Evolutionary conservation across 2,888 invertebrate species (phyloP).

Genomic region (Nymphalis c-album): DNA sequence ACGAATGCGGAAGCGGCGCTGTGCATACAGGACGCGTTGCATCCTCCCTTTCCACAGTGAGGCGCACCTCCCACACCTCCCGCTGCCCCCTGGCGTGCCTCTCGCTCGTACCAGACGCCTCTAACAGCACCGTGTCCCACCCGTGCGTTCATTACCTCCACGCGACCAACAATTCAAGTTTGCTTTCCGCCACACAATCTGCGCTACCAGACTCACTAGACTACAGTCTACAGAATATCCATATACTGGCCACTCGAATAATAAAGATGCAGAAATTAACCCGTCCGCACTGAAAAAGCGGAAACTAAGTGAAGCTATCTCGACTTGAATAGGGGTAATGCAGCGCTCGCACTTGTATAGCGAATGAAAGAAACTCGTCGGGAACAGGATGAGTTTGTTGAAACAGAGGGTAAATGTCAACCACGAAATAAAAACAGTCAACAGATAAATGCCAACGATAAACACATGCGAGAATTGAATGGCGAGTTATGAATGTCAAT

Average conservation of each 20-base stretch:
- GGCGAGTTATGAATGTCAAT: constrained; percentile 64
- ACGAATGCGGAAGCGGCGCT: constrained; percentile 81
- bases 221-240: constrained; percentile 49
- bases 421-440: constrained; percentile 80
- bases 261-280: constrained; percentile 81
- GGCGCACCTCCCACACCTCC: constrained; percentile 45
- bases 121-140: constrained; percentile 74
- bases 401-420: constrained; percentile 80
- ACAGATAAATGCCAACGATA: constrained; percentile 81
- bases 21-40: constrained; percentile 79
- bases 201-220: constrained; percentile 74
- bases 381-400: constrained; percentile 68
- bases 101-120: constrained; percentile 74
- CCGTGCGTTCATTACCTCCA: constrained; percentile 80
- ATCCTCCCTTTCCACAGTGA: constrained; percentile 54
- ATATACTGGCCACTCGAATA: constrained; percentile 78
- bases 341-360: constrained; percentile 70
- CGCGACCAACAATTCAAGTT: constrained; percentile 81
- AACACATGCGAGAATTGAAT: constrained; percentile 75
- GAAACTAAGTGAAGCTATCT: constrained; percentile 82
- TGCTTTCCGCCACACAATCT: constrained; percentile 80
- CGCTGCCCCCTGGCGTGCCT: constrained; percentile 52
- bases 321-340: constrained; percentile 77
- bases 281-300: constrained; percentile 75
- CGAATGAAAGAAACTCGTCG: constrained; percentile 79